These are phyloP conservation scores for Ploceus nigricollis DNA, from an alignment of 2,113 vertebrate species.

Conservation along the genomic window DNA sequence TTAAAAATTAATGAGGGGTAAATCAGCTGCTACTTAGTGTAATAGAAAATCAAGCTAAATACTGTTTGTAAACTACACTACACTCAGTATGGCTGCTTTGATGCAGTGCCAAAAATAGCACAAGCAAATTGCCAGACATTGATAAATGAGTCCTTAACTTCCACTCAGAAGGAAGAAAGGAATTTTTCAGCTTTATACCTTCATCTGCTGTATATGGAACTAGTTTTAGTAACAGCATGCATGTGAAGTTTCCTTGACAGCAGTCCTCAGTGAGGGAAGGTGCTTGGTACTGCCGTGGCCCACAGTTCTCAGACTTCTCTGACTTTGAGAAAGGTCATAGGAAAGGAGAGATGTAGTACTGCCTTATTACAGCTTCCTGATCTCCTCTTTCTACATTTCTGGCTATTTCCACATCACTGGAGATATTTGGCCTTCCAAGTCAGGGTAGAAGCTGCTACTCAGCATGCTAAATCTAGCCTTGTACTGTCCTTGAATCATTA, in stretches of 20 bases:
- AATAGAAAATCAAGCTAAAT: constrained; percentile 53
- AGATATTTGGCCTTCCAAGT: background rate
- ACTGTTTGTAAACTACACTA: constrained; percentile 25
- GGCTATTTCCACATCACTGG: background rate
- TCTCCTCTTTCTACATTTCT: background rate
- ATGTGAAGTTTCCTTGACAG: background rate
- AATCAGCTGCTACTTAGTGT: constrained; percentile 60
- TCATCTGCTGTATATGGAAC: background rate
- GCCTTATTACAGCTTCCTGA: background rate
- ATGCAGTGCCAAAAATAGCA: constrained; percentile 36
- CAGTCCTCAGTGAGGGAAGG: background rate
- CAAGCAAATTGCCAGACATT: constrained; percentile 21
- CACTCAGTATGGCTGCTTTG: background rate
- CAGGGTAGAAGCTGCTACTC: background rate
- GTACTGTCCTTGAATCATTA: background rate
- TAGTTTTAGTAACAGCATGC: background rate
- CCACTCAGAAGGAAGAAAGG: background rate
- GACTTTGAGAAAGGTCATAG: background rate
- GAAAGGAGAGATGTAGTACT: background rate
- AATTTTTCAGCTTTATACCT: background rate
- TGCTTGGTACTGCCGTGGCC: background rate
- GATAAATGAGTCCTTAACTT: background rate
- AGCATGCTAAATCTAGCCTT: background rate
- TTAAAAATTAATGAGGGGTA: constrained; percentile 73
- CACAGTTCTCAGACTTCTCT: background rate